Conservation (phyloP, 2,113 vertebrate species). For the Spheniscus mendiculus region DNA sequence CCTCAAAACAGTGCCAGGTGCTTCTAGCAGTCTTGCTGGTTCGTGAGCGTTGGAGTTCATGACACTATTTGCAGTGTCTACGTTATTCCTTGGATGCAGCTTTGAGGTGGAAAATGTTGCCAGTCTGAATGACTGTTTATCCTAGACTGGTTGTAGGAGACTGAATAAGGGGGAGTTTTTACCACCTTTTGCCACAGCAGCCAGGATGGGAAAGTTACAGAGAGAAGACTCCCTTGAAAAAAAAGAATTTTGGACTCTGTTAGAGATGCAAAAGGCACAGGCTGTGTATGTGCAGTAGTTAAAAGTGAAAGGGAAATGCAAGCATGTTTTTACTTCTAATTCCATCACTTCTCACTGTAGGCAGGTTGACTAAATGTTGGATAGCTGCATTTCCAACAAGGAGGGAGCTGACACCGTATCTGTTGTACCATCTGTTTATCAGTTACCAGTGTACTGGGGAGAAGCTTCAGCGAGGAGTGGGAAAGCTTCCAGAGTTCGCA, state of each 20-base stretch:
- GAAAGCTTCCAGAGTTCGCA: slow-evolving; percentile 44
- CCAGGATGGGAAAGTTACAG: background rate
- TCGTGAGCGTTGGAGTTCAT: background rate
- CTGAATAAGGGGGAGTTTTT: background rate
- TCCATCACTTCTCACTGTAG: slow-evolving; percentile 15
- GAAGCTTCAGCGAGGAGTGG: background rate
- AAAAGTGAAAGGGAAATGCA: slow-evolving; percentile 11
- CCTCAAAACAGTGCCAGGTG: background rate
- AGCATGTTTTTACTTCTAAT: slow-evolving; percentile 20
- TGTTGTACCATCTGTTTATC: slow-evolving; percentile 42
- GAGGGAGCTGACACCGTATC: background rate
- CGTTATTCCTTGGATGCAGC: background rate
- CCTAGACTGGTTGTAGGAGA: background rate
- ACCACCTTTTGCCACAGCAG: slow-evolving; percentile 9
- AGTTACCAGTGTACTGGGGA: background rate
- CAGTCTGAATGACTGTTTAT: slow-evolving; percentile 1
- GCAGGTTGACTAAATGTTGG: slow-evolving; percentile 33
- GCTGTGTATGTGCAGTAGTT: slow-evolving; percentile 28
- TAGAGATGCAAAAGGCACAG: background rate
- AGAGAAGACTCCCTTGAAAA: background rate
- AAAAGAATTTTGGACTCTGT: background rate
- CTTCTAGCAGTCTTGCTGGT: background rate
- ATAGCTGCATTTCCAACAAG: slow-evolving; percentile 32
- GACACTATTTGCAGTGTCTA: background rate
- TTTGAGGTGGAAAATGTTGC: background rate